Evolutionary conservation across 2,888 invertebrate species (phyloP), one percentile per base, ranked within the genome.

Genomic region (Nemapogon koenigi): DNA sequence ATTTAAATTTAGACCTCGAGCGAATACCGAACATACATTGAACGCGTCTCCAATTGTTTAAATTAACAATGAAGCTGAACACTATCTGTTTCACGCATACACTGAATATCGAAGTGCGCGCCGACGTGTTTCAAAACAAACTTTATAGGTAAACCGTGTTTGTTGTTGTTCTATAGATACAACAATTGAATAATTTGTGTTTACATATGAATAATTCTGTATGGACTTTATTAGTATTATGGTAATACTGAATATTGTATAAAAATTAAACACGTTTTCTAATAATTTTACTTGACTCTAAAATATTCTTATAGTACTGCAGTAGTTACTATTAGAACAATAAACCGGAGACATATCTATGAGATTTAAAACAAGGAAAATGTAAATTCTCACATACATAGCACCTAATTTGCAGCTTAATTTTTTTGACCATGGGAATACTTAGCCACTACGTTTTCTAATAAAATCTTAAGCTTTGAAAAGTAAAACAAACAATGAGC

Each of bases 21-120:
- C 66, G 59, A 71, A 72, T 73, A 57, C 73, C 75, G 67, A 71
- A 64, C 70, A 68, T 64, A 65, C 63, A 68, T 71, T 64, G 71
- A 69, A 68, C 59, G 61, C 57, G 22, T 46, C 51, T 46, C 53
- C 67, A 64, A 73, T 75, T 75, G 73, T 76, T 72, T 71, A 16
- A 63, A 64, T 67, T 57, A 62, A 55, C 60, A 56, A 56, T 60
- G 62, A 69, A 70, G 69, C 59, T 62, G 62, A 64, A 49, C 61
- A 60, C 57, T 51, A 46, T 37, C 54, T 48, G 26, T 38, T 25
- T 15, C 38, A 16, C 16, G 31, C 31, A 31, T 31, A 16, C 31
- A 31, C 31, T 31, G 31, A 31, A 31, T 33, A 19, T 33, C 14
- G 33, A 14, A 33, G 19, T 19, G 33, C 19, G 33, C 19, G 33